Conservation (phyloP, 2,888 invertebrate genomes). For the Lepas anatifera region DNA sequence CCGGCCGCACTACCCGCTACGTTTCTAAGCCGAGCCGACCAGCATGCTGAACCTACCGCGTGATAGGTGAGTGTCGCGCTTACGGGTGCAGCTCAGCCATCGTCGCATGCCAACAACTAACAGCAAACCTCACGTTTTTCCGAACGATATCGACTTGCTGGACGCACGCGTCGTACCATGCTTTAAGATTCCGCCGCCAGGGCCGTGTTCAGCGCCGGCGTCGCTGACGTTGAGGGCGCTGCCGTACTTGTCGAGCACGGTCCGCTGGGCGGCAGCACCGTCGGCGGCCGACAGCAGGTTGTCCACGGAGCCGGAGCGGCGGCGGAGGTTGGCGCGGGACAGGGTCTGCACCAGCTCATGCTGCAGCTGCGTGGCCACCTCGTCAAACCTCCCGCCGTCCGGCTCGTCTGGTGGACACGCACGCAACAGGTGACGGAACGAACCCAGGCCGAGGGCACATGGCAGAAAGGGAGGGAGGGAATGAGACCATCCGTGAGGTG, state of each 20-base stretch:
- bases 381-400: background rate
- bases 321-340: slow-evolving; percentile 56
- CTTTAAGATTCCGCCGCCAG: slow-evolving; percentile 5
- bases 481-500: too few species aligned
- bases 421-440: too few species aligned
- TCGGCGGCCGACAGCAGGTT: background rate
- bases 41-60: too few species aligned
- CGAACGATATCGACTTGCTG: slow-evolving; percentile 9
- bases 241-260: background rate
- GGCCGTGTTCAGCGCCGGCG: background rate
- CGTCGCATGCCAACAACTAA: background rate
- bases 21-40: too few species aligned
- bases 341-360: slow-evolving; percentile 60
- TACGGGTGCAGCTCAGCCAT: too few species aligned
- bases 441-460: too few species aligned
- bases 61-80: too few species aligned
- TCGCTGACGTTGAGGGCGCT: background rate
- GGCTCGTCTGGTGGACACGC: background rate
- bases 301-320: slow-evolving; percentile 19
- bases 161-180: background rate
- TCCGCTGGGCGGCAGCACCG: background rate
- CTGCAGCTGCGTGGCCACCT: slow-evolving; percentile 42
- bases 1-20: too few species aligned
- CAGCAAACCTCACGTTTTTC: background rate
- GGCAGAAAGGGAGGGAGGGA: too few species aligned